Evolutionary conservation across 64 coral and sea anemone species (phyloP).

Genomic region (Actinia equina): DNA sequence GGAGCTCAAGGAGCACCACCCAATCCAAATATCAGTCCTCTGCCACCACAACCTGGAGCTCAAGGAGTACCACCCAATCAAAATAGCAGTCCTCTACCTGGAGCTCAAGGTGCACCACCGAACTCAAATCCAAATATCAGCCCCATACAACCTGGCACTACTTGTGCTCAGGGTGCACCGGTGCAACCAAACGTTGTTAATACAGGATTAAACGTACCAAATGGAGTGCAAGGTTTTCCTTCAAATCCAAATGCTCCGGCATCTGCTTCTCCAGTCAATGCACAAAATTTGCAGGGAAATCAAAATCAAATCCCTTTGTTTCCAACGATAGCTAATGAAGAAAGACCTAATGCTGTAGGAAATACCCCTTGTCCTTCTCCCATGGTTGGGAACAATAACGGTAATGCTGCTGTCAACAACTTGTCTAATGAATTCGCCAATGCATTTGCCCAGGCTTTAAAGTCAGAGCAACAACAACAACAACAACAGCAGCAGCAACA

Average conservation of each 20-base stretch:
- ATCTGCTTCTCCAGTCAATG: background rate
- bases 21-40: no score
- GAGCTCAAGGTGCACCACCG: no score
- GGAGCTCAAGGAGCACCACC: no score
- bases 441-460: slow-evolving; percentile 1
- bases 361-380: background rate
- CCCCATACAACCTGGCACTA: no score
- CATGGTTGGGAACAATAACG: background rate
- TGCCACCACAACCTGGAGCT: no score
- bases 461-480: background rate
- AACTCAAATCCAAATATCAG: no score
- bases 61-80: no score
- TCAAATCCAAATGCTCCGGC: background rate
- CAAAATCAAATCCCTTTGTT: slow-evolving; percentile 2
- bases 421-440: slow-evolving; percentile 16
- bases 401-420: slow-evolving; percentile 1
- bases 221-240: background rate
- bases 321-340: background rate
- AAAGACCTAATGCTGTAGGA: background rate
- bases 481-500: background rate
- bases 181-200: no score
- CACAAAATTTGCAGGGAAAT: background rate
- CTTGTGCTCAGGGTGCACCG: no score
- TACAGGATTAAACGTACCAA: background rate
- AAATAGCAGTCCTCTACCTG: no score